phyloP scores from a whole-genome alignment of 2,797 vertebrate genomes.

The Smutsia temminckii region DNA sequence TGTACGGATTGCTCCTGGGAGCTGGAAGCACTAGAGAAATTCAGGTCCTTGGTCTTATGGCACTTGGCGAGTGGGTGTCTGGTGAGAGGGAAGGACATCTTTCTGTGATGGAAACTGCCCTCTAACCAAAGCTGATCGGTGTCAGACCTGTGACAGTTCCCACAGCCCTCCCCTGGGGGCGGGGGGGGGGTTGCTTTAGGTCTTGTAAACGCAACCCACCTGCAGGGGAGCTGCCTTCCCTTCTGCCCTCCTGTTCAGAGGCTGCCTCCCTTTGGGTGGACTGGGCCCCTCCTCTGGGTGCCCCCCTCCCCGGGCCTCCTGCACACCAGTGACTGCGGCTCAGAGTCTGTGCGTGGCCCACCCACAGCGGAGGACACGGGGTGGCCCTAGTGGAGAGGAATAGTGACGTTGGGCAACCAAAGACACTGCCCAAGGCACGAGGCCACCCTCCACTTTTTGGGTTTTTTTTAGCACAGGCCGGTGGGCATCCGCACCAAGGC shows the following conservation, averaged over 20 bases:
- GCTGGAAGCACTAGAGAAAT: not conserved
- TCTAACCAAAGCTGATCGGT: not conserved
- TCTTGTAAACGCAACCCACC: not conserved
- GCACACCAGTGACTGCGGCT: not conserved
- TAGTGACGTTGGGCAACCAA: not conserved
- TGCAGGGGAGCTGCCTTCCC: no score
- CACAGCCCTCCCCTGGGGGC: no score
- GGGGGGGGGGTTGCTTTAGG: accelerated
- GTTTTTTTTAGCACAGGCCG: not conserved
- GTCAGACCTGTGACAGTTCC: accelerated
- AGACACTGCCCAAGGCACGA: not conserved
- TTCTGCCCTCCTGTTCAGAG: not conserved
- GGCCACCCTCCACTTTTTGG: not conserved
- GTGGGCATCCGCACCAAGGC: not conserved
- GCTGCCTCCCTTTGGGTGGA: not conserved
- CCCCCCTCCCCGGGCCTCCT: not conserved
- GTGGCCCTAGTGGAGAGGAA: not conserved
- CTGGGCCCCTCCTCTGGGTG: not conserved
- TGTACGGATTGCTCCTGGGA: accelerated
- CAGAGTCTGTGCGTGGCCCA: not conserved
- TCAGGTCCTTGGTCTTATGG: not conserved
- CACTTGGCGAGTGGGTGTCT: not conserved
- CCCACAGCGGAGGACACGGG: not conserved
- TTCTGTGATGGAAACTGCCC: not conserved
- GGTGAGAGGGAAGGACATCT: no score